Conservation (phyloP, 2,113 vertebrate species). For the Actenoides lindsayi region DNA sequence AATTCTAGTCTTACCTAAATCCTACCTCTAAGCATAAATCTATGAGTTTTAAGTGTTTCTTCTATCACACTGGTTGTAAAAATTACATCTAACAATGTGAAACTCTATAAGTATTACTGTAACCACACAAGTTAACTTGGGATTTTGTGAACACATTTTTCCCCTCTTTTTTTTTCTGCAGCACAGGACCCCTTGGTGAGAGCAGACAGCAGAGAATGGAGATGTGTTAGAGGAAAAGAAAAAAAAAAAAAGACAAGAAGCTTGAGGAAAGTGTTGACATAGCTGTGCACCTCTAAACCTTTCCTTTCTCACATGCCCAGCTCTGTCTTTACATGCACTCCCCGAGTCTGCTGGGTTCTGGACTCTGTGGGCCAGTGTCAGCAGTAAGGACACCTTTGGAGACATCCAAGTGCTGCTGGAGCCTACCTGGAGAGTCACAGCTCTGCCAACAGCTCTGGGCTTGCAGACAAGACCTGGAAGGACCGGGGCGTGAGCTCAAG, state of each 20-base stretch:
- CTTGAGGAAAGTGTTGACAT: not conserved
- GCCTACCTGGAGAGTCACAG: not conserved
- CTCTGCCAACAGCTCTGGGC: not conserved
- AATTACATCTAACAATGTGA: not conserved
- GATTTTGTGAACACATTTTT: not conserved
- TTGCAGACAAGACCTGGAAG: not conserved
- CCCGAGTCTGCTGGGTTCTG: not conserved
- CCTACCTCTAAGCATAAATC: not conserved
- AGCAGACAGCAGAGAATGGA: not conserved
- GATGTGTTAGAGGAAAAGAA: not conserved
- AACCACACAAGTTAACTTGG: not conserved
- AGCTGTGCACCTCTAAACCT: not conserved
- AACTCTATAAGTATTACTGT: not conserved
- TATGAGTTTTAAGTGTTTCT: not conserved
- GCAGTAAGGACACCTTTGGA: not conserved
- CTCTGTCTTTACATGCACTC: not conserved
- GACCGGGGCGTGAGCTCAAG: not conserved
- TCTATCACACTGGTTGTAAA: not conserved
- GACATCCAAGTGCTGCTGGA: not conserved
- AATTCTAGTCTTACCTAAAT: not conserved
- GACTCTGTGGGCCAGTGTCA: not conserved
- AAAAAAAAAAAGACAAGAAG: not conserved
- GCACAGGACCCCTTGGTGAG: accelerated
- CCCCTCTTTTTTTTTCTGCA: not conserved
- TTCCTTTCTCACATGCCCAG: not conserved